A percentile compares a stretch with the other conserved stretches of the same genome.
Evolutionary conservation across 2,113 vertebrate species (phyloP).

Genomic region (Alligator sinensis): DNA sequence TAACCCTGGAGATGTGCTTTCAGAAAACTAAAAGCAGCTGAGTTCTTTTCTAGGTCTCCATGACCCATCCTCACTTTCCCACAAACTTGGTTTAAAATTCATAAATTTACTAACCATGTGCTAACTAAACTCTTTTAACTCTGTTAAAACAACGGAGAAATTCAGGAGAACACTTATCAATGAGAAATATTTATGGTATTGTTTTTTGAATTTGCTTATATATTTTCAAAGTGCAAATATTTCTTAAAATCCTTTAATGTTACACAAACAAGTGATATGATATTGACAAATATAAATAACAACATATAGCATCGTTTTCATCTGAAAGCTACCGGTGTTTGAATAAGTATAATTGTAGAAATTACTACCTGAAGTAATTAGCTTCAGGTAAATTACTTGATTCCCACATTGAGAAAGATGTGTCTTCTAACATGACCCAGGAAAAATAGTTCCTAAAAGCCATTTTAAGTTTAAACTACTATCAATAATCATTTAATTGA

Average conservation of each 20-base stretch:
- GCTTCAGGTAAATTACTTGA: too few species aligned
- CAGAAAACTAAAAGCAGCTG: neutral
- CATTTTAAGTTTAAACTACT: neutral
- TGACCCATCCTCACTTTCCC: neutral
- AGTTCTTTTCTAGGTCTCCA: neutral
- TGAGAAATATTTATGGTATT: neutral
- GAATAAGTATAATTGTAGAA: too few species aligned
- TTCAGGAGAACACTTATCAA: neutral
- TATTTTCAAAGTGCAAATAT: neutral
- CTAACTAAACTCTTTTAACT: neutral
- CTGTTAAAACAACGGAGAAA: neutral
- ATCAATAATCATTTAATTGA: neutral
- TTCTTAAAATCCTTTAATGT: neutral
- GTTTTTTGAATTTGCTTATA: neutral
- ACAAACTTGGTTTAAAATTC: neutral
- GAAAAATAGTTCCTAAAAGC: too few species aligned
- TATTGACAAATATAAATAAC: neutral
- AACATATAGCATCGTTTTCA: neutral
- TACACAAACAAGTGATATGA: neutral
- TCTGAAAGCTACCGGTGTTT: too few species aligned
- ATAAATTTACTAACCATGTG: neutral
- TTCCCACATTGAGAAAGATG: too few species aligned
- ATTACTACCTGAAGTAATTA: too few species aligned
- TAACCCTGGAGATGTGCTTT: accelerated
- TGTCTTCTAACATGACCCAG: too few species aligned